Percentiles rank a stretch among this genome's conserved stretches.
Evolutionary conservation across 2,888 invertebrate species (phyloP).

Genomic region (Acanthacorydalis orientalis): DNA sequence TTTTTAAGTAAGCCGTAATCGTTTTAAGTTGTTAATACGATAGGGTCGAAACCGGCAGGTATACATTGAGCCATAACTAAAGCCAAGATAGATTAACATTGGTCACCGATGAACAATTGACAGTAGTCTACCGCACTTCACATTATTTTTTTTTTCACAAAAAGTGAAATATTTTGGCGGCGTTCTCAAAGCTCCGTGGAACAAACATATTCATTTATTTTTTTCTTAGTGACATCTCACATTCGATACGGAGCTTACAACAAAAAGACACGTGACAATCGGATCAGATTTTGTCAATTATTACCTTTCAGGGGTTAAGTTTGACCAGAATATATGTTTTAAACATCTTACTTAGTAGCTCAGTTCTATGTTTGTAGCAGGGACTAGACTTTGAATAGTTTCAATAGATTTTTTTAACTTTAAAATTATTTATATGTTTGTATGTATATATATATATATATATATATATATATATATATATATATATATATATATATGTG

Average conservation of each 20-base stretch:
- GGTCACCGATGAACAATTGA: constrained; percentile 7
- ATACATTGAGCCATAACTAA: not conserved
- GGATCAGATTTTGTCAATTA: constrained; percentile 21
- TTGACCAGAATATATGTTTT: constrained; percentile 5
- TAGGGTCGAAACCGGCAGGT: too few species aligned
- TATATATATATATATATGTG: too few species aligned
- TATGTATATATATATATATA: too few species aligned
- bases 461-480: too few species aligned
- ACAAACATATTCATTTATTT: constrained; percentile 29
- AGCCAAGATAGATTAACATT: constrained; percentile 1
- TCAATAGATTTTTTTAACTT: too few species aligned
- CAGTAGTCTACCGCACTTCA: constrained; percentile 2
- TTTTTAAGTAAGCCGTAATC: too few species aligned
- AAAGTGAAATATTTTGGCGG: constrained; percentile 11
- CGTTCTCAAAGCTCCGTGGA: constrained; percentile 12
- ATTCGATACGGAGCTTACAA: constrained; percentile 27
- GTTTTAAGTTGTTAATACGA: too few species aligned
- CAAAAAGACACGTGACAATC: constrained; percentile 21
- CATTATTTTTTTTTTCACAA: constrained; percentile 1
- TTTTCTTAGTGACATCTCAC: constrained; percentile 26
- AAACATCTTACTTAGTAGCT: constrained; percentile 4
- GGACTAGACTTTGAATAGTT: too few species aligned
- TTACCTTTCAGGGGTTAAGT: constrained; percentile 12
- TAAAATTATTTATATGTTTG: too few species aligned
- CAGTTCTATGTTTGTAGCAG: too few species aligned